Conservation (phyloP, 2,888 invertebrate genomes). For the Dolichopus griseipennis region DNA sequence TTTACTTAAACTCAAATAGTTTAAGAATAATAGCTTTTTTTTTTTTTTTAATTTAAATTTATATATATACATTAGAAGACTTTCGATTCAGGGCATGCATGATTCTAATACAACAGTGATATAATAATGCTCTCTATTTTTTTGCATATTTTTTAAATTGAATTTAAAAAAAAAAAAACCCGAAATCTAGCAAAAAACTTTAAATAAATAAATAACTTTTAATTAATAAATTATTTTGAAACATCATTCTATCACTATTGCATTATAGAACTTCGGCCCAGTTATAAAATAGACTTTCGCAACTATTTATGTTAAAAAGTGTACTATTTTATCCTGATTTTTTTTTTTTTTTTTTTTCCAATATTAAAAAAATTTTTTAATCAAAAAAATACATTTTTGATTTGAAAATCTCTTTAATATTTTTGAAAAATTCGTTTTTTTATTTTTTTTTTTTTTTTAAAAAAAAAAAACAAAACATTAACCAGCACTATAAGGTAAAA, state of each 20-base stretch:
- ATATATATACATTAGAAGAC: neutral
- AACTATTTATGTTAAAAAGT: neutral
- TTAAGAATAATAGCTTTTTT: neutral
- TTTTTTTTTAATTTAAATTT: too few species aligned
- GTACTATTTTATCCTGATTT: too few species aligned
- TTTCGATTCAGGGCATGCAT: conserved; percentile 12
- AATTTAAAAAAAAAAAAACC: neutral
- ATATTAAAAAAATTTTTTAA: too few species aligned
- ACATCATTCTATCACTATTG: conserved; percentile 3
- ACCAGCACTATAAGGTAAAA: too few species aligned
- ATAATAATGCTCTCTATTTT: neutral
- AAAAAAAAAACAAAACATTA: too few species aligned
- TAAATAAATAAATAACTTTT: neutral
- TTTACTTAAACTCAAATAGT: neutral
- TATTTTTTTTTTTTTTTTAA: too few species aligned
- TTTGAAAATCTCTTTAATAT: too few species aligned
- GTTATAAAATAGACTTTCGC: neutral
- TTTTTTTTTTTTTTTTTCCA: too few species aligned
- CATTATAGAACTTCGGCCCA: conserved; percentile 11
- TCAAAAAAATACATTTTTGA: too few species aligned
- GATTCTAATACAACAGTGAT: conserved; percentile 11
- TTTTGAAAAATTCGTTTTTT: too few species aligned
- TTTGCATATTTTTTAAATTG: neutral
- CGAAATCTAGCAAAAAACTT: neutral
- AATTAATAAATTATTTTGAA: neutral